A percentile compares a stretch with the other conserved stretches of the same genome.
These are phyloP conservation scores for Motacilla tschutschensis DNA, from an alignment of 2,113 vertebrate genomes.

Conservation along the genomic window DNA sequence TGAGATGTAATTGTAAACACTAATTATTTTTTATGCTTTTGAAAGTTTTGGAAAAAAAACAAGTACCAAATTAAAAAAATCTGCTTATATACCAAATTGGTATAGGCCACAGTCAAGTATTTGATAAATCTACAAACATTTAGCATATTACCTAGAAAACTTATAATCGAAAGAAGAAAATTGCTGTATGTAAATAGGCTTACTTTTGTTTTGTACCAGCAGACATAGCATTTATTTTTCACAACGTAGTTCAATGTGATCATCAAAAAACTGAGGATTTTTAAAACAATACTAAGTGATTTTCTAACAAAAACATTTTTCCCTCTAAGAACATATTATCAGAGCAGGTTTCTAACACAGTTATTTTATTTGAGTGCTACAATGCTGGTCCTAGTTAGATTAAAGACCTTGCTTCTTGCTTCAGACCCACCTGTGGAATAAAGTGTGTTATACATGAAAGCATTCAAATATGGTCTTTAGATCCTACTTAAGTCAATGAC, in stretches of 20 bases:
- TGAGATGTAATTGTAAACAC: neutral
- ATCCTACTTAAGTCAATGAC: neutral
- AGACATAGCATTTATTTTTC: neutral
- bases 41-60: neutral
- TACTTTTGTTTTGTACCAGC: neutral
- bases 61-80: neutral
- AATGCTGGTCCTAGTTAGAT: neutral
- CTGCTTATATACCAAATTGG: neutral
- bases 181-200: accelerated
- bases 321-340: neutral
- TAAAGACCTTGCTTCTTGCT: neutral
- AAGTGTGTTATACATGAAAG: neutral
- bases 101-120: neutral
- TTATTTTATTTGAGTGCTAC: neutral
- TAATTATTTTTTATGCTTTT: neutral
- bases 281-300: neutral
- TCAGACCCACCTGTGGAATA: neutral
- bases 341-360: neutral
- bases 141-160: neutral
- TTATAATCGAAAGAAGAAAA: neutral
- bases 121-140: neutral
- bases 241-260: neutral
- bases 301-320: neutral
- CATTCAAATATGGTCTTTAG: neutral
- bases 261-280: neutral